These are phyloP conservation scores for Zalophus californianus DNA, from an alignment of 2,797 vertebrate genomes.

Conservation along the genomic window DNA sequence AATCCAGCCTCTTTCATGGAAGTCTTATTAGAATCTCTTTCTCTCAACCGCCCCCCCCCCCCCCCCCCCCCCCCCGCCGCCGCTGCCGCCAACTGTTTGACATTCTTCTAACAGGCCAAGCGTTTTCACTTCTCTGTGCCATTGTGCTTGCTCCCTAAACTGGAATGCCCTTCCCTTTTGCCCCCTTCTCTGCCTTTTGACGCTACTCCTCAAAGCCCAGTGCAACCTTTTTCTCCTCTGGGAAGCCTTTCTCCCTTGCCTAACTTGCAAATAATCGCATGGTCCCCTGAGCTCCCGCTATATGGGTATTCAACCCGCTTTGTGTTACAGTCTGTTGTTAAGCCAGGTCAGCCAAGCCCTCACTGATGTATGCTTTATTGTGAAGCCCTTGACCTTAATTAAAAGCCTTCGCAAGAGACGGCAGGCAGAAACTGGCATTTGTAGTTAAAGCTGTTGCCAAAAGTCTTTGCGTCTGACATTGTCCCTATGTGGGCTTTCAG, in stretches of 20 bases:
- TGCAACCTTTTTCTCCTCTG: neutral
- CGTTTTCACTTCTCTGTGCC: neutral
- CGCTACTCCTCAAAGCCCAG: neutral
- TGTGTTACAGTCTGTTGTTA: neutral
- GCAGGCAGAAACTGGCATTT: constrained; percentile 72
- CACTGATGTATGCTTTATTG: neutral
- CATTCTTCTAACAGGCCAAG: neutral
- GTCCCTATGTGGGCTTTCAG: constrained; percentile 61
- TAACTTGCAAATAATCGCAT: neutral
- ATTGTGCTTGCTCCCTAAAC: neutral
- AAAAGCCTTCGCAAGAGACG: constrained; percentile 65
- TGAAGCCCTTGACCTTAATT: constrained; percentile 72
- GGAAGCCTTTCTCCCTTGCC: neutral
- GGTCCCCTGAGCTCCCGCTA: neutral
- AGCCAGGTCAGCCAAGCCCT: constrained; percentile 10
- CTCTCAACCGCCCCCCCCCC: neutral
- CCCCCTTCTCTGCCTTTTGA: neutral
- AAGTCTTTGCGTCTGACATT: constrained; percentile 64
- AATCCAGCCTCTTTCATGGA: constrained; percentile 69
- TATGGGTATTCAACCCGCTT: neutral
- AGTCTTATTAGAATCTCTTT: constrained; percentile 64
- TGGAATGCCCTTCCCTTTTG: neutral
- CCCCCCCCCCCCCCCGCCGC: too few species aligned
- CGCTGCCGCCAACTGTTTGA: neutral
- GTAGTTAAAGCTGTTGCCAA: constrained; percentile 45